Conservation (phyloP, 2,113 vertebrate species). For the Picathartes gymnocephalus region DNA sequence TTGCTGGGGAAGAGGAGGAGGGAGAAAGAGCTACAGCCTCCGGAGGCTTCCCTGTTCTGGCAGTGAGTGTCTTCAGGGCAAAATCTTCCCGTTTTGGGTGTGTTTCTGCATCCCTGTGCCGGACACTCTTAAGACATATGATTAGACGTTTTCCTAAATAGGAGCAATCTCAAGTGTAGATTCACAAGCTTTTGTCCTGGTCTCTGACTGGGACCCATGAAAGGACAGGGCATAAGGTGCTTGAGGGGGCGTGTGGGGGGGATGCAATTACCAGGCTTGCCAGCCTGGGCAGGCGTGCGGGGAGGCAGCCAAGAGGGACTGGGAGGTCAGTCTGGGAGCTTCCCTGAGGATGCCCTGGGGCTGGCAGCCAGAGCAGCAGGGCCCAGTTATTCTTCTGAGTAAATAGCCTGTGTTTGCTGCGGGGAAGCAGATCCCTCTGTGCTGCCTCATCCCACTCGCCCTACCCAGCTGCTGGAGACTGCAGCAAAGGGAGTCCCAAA, state of each 20-base stretch:
- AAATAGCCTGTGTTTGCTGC: not conserved
- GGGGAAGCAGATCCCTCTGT: not conserved
- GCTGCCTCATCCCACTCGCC: rapidly evolving
- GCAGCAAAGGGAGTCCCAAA: not conserved
- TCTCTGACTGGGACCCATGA: not conserved
- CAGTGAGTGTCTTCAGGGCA: not conserved
- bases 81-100: rapidly evolving
- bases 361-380: not conserved
- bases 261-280: not conserved
- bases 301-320: not conserved
- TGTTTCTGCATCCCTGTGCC: not conserved
- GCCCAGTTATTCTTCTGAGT: not conserved
- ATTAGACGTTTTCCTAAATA: not conserved
- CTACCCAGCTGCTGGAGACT: not conserved
- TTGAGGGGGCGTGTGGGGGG: rapidly evolving
- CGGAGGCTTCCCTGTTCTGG: not conserved
- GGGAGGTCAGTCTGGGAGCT: not conserved
- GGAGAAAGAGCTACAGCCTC: not conserved
- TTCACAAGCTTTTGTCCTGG: not conserved
- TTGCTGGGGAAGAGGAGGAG: not conserved
- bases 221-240: not conserved
- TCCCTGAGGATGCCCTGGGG: not conserved
- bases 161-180: not conserved
- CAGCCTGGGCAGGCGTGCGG: not conserved
- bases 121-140: not conserved